Evolutionary conservation across 1,140 invertebrate species (phyloP), one percentile per base, ranked within the genome.

Genomic region (Drosophila parvula): DNA sequence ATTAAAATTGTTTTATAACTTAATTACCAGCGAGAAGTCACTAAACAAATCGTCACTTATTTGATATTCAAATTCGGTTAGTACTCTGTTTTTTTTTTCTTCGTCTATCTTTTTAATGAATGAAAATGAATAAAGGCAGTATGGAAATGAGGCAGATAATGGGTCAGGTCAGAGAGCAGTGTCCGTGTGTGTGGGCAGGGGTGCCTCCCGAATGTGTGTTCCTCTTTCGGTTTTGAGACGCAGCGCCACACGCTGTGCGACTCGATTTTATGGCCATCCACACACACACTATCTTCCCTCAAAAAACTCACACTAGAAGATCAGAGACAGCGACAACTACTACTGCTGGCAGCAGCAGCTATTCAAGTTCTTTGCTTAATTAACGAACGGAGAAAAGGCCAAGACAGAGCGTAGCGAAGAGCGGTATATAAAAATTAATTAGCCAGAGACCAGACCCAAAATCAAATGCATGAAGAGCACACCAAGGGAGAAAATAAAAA

Each of bases 1-100:
- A 86, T 85, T 88, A 82, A 82, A 85, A 83, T 88, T 82, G 62
- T 79, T 86, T 88, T 88, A 86, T 88, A 88, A 86, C 82, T 86
- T 79, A 79, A 88, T 86, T 83, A 77, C 74, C 22, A 44, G 58
- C n/a, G 44, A 40, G 28, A 47, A 47, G 44, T 28, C 45, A 32
- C n/a, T 40, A 12, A 44, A 89, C 79, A 84, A 88, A 88, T 89
- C 84, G 84, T 83, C 79, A 83, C 79, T 89, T 89, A 73, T 88
- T 78, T 80, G 70, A 83, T 88, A 84, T 84, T 88, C 61, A 81
- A 88, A 89, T 74, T 51, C 43, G 7, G 2, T 22, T 76, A 22
- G 22, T 80, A 65, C 18, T 45, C 12, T 3, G 0, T 6, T 45
- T 12, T 48, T 9, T 5, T 10, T 22, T 22, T 27, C 22, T 45